Evolutionary conservation across 1,140 invertebrate genomes (phyloP).

Genomic region (Babylonia areolata): DNA sequence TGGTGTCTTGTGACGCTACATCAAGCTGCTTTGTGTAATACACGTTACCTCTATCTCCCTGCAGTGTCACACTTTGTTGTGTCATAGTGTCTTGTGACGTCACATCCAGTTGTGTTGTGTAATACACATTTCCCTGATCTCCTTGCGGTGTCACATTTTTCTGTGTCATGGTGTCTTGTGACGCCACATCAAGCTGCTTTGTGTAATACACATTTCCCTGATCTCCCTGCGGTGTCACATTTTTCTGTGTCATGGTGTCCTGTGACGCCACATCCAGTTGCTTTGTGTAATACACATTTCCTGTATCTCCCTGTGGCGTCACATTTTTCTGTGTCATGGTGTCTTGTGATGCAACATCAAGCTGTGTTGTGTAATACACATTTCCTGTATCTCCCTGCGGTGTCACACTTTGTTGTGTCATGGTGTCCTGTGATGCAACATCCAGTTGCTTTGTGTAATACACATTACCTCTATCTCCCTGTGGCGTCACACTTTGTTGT

Average conservation of each 20-base stretch:
- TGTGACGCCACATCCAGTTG: conserved; percentile 25
- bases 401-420: neutral
- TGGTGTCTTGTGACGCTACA: conserved; percentile 17
- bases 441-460: too few relatives aligned
- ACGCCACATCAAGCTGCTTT: conserved; percentile 35
- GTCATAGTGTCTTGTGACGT: conserved; percentile 27
- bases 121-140: conserved; percentile 30
- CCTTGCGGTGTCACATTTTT: conserved; percentile 17
- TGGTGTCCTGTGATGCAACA: too few relatives aligned
- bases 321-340: neutral
- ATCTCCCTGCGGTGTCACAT: conserved; percentile 17
- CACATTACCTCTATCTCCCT: too few relatives aligned
- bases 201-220: conserved; percentile 27
- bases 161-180: conserved; percentile 29
- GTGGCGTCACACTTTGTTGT: too few relatives aligned
- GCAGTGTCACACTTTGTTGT: neutral
- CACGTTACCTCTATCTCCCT: neutral
- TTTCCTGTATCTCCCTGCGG: conserved; percentile 16
- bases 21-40: neutral
- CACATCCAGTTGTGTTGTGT: conserved; percentile 34
- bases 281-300: conserved; percentile 36
- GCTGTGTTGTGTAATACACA: conserved; percentile 23
- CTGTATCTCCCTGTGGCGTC: conserved; percentile 36
- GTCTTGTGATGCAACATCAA: conserved; percentile 24
- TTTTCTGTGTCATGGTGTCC: conserved; percentile 30